These are phyloP conservation scores for Piscicola geometra DNA, from an alignment of 2,888 invertebrate genomes.

Conservation along the genomic window DNA sequence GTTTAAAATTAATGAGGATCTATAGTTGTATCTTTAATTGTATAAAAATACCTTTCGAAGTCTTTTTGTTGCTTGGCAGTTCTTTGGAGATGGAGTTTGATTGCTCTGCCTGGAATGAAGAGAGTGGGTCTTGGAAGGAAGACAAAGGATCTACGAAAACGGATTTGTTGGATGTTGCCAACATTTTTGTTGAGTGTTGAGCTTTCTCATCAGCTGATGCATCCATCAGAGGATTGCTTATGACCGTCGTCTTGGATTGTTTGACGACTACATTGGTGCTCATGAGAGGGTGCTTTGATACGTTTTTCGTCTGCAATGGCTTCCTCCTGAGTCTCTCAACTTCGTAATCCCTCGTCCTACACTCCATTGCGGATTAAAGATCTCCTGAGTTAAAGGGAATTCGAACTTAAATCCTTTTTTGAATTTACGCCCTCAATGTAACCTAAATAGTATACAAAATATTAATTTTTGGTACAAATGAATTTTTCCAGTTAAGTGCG, in stretches of 20 bases:
- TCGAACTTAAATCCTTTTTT: no score
- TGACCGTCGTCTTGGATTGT: neutral
- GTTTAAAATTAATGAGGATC: neutral
- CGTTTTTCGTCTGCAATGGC: constrained; percentile 2
- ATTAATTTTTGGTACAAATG: no score
- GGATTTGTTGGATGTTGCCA: neutral
- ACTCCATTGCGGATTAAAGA: no score
- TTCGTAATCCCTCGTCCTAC: constrained; percentile 32
- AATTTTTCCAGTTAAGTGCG: no score
- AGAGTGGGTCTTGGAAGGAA: constrained; percentile 63
- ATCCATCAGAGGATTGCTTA: neutral
- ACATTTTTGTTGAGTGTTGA: neutral
- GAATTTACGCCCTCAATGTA: no score
- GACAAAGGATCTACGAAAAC: neutral
- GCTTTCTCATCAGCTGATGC: no score
- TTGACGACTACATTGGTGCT: neutral
- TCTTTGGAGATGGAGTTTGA: constrained; percentile 60
- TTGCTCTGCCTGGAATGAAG: constrained; percentile 64
- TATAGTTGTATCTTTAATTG: neutral
- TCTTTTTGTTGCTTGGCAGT: neutral
- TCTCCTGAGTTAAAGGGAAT: no score
- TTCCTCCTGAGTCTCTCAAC: constrained; percentile 20
- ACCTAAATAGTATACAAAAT: no score
- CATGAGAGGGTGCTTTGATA: constrained; percentile 31
- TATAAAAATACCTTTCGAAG: neutral